Conservation (phyloP, 2,113 vertebrate genomes). For the Salvelinus sp. region DNA sequence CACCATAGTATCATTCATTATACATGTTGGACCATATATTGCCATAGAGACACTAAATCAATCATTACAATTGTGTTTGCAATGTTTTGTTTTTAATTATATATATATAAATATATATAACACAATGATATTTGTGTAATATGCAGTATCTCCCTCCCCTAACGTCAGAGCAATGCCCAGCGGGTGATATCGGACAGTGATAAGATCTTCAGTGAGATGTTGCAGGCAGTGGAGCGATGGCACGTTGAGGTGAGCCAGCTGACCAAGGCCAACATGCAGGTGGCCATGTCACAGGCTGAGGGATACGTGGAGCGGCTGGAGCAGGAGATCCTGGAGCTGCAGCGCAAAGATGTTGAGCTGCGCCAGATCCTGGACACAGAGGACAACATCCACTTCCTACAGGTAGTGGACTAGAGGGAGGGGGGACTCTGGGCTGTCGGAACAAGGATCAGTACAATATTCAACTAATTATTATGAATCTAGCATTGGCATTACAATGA, state of each 20-base stretch:
- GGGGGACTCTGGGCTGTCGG: background rate
- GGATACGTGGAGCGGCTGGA: constrained; percentile 74
- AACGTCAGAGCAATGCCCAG: constrained; percentile 65
- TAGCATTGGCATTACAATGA: background rate
- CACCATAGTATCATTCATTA: too few relatives aligned
- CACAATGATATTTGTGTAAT: background rate
- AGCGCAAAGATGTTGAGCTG: constrained; percentile 70
- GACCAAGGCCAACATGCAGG: constrained; percentile 74
- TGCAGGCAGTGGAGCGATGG: constrained; percentile 76
- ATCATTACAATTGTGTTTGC: too few relatives aligned
- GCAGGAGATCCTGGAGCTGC: constrained; percentile 76
- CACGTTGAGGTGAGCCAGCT: constrained; percentile 74
- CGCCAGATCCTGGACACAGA: constrained; percentile 75
- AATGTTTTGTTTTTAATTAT: too few relatives aligned
- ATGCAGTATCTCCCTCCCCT: background rate
- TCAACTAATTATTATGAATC: too few relatives aligned
- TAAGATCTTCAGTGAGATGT: constrained; percentile 77
- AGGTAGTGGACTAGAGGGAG: constrained; percentile 52
- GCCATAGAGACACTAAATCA: too few relatives aligned
- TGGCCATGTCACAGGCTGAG: constrained; percentile 74
- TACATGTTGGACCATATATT: too few relatives aligned
- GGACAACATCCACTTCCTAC: constrained; percentile 79
- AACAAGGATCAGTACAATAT: background rate
- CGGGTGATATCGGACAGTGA: constrained; percentile 72
- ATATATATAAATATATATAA: too few relatives aligned